Base-by-base conservation (phyloP, 30 jellyfish, hydroid and myxozoan genomes). In the Phacellophora camtschatica region DNA sequence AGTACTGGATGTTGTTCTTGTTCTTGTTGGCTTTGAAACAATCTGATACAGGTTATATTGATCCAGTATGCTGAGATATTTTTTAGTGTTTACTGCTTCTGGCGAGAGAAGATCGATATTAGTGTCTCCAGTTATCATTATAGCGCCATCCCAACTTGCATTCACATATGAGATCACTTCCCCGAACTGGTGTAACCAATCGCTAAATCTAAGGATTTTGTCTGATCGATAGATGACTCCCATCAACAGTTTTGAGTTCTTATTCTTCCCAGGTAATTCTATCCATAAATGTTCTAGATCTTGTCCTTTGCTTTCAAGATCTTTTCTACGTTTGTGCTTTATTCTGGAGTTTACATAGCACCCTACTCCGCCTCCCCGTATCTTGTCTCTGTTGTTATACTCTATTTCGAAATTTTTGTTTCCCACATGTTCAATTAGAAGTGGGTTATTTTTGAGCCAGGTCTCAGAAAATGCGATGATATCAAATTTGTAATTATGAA, bases 331-430 rank as follows among this genome's bases (percentile, higher is more conserved):
- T 55, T 76, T 76, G 70, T 42, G 25, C 66, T 41, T 76, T 23
- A 76, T 33, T 10, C 56, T 41, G 32, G 70, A 35, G 10, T 5
- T 16, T 22, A 78, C 41, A 30, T 78, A 64, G 45, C 58, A 25
- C 32, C 85, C 86, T 0, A 78, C 85, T 4, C 90, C 87, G 27
- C 90, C 90, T 16, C 90, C 78, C 42, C 35, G 76, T 41, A 45
- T 77, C 9, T 39, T 46, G 30, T 77, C 76, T 18, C 90, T 73
- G 85, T 59, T 77, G 43, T 45, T 35, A 37, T 57, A 77, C 16
- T 23, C 74, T 13, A 51, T 51, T 51, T 51, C 66, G 19, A 51
- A 51, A 51, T 51, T 51, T 11, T 51, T 51, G 9, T 6, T 39
- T 39, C 13, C 15, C 53, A 39, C 53, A 39, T 39, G 53, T 15